Conservation (phyloP, 2,888 invertebrate species). For the Melanchra persicariae region DNA sequence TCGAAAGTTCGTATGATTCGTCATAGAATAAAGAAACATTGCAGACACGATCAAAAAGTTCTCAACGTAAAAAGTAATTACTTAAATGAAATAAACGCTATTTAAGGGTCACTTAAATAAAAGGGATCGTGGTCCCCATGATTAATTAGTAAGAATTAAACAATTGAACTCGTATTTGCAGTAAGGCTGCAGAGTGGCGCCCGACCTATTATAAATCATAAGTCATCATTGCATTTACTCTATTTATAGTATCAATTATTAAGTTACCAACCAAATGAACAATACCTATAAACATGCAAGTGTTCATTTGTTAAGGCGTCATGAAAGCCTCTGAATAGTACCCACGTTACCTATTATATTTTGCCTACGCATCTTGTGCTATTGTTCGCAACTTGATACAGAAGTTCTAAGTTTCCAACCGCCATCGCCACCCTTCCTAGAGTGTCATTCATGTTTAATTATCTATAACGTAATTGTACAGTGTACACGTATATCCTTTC, state of each 20-base stretch:
- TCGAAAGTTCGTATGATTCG: background rate
- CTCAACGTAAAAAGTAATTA: slow-evolving; percentile 11
- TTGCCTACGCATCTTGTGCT: slow-evolving; percentile 51
- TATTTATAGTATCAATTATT: slow-evolving; percentile 34
- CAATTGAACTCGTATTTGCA: slow-evolving; percentile 72
- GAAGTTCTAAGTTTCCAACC: slow-evolving; percentile 58
- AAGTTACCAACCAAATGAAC: slow-evolving; percentile 21
- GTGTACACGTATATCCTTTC: slow-evolving; percentile 46
- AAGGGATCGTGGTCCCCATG: slow-evolving; percentile 59
- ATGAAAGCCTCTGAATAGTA: slow-evolving; percentile 46
- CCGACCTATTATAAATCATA: slow-evolving; percentile 44
- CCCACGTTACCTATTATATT: slow-evolving; percentile 45
- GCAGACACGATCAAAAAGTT: slow-evolving; percentile 3
- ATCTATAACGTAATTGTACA: slow-evolving; percentile 52
- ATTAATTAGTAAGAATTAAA: slow-evolving; percentile 80
- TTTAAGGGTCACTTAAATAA: slow-evolving; percentile 40
- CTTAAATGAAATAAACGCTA: slow-evolving; percentile 54
- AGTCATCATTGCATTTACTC: slow-evolving; percentile 23
- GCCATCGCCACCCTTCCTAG: slow-evolving; percentile 48
- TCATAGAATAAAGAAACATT: slow-evolving; percentile 19
- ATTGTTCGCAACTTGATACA: slow-evolving; percentile 62
- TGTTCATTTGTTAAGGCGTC: slow-evolving; percentile 39
- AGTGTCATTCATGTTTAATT: slow-evolving; percentile 63
- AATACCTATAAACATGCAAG: slow-evolving; percentile 18
- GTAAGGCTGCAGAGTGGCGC: slow-evolving; percentile 43